Evolutionary conservation across 1,140 invertebrate species (phyloP), one percentile per base, ranked within the genome.

Genomic region (Potamilus streckersoni): DNA sequence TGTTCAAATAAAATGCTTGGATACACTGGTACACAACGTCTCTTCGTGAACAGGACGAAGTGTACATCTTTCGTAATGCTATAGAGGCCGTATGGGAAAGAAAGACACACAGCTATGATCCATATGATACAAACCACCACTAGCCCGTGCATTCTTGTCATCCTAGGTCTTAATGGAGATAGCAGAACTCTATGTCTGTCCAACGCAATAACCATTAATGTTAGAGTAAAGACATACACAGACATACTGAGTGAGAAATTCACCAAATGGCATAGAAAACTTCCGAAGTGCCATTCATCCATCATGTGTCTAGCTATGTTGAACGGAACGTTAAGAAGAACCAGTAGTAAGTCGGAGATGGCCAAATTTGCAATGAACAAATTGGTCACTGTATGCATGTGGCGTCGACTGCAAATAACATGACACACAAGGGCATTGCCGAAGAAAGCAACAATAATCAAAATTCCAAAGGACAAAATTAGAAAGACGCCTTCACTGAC

Each of bases 311-410:
- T 75, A 13, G 82, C 82, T 65, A 91, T 90, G 80, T 91, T 91
- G 73, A 92, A 89, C 38, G 88, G 97, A n/a, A 99, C 96, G 1
- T 96, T 96, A 78, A 99, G 92, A 5, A 95, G 91, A 84, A 97
- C 98, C 20, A 99, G 91, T 3, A 99, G 87, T 69, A 99, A 95
- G 87, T 99, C 97, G 19, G 96, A 96, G n/a, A 98, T 90, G 0
- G 97, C 97, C 70, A 99, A 90, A 88, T 99, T 99, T 20, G 96
- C 95, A 82, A 99, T 99, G 90, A 99, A 99, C 63, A 97, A 93
- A 90, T 99, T 99, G 23, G 98, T 99, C 0, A 99, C 97, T 0
- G 97, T 98, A 86, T 98, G 97, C 96, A 99, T 98, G 56, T 95
- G 93, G 58, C 93, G 93, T 88, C 98, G 98, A 27, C 95, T 92